These are phyloP conservation scores for Chitala chitala DNA, from an alignment of 2,113 vertebrate species.

Conservation along the genomic window DNA sequence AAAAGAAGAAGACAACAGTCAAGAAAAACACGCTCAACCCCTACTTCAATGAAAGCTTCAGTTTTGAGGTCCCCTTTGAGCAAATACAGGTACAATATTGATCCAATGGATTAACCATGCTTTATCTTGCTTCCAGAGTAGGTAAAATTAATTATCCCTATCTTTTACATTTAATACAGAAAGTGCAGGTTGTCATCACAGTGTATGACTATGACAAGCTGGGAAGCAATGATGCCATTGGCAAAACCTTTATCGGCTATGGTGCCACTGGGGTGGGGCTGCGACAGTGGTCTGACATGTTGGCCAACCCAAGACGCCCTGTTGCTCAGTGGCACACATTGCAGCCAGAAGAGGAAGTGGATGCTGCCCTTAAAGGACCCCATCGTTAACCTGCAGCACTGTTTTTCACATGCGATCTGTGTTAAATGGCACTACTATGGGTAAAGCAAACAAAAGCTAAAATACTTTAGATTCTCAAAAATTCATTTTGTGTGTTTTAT, in stretches of 20 bases:
- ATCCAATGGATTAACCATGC: not conserved
- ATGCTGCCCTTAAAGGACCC: constrained; percentile 62
- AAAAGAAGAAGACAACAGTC: constrained; percentile 87
- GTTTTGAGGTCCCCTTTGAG: constrained; percentile 82
- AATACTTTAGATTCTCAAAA: not conserved
- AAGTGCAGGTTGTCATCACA: constrained; percentile 67
- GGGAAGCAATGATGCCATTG: constrained; percentile 70
- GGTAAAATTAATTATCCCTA: not conserved
- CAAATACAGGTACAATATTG: constrained; percentile 73
- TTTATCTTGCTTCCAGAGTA: not conserved
- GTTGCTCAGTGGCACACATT: constrained; percentile 78
- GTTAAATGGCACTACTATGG: not conserved
- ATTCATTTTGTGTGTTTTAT: not conserved
- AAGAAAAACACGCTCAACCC: constrained; percentile 89
- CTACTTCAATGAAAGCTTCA: constrained; percentile 87
- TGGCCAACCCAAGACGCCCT: constrained; percentile 73
- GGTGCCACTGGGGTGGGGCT: constrained; percentile 70
- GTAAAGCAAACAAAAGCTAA: not conserved
- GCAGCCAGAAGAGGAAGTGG: constrained; percentile 68
- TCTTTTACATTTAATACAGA: constrained; percentile 44
- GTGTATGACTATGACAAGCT: constrained; percentile 68
- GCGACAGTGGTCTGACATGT: constrained; percentile 78
- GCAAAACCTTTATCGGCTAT: constrained; percentile 72
- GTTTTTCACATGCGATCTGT: not conserved
- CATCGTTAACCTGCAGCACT: constrained; percentile 54